Evolutionary conservation across 2,113 vertebrate genomes (phyloP).

Genomic region (Tetraodon nigroviridis): DNA sequence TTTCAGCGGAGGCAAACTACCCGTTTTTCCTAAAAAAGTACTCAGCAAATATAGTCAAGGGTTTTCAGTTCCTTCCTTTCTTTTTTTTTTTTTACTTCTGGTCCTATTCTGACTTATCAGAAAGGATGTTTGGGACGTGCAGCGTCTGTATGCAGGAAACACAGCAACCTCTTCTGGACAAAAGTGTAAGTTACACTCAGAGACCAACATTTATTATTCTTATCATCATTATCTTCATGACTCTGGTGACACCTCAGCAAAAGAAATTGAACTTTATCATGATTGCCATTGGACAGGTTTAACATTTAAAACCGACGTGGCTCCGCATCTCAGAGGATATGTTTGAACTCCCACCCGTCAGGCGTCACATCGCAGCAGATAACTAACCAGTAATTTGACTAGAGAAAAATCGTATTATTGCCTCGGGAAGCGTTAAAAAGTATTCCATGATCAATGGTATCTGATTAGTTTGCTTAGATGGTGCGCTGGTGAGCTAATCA

Average conservation of each 20-base stretch:
- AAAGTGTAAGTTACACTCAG: conserved; percentile 38
- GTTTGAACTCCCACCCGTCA: conserved; percentile 38
- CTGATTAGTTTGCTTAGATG: conserved; percentile 64
- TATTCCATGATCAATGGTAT: conserved; percentile 66
- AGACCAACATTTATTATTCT: conserved; percentile 15
- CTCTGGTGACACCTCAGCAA: background rate
- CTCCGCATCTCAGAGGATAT: conserved; percentile 39
- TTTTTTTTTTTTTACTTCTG: background rate
- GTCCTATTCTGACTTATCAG: background rate
- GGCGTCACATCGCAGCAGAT: conserved; percentile 30
- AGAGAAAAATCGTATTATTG: conserved; percentile 60
- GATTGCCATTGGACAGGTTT: conserved; percentile 17
- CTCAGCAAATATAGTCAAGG: background rate
- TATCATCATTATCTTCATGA: background rate
- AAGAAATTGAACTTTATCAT: conserved; percentile 27
- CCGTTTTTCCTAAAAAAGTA: background rate
- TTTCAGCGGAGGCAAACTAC: background rate
- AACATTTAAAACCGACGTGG: conserved; percentile 29
- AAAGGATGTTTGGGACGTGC: conserved; percentile 8
- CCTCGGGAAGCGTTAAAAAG: conserved; percentile 66
- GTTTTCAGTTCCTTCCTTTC: background rate
- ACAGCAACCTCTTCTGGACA: conserved; percentile 73
- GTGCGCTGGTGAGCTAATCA: conserved; percentile 67
- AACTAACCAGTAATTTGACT: conserved; percentile 57
- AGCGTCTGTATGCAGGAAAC: conserved; percentile 46